Evolutionary conservation across 2,888 invertebrate species (phyloP).

Genomic region (Aelia acuminata): DNA sequence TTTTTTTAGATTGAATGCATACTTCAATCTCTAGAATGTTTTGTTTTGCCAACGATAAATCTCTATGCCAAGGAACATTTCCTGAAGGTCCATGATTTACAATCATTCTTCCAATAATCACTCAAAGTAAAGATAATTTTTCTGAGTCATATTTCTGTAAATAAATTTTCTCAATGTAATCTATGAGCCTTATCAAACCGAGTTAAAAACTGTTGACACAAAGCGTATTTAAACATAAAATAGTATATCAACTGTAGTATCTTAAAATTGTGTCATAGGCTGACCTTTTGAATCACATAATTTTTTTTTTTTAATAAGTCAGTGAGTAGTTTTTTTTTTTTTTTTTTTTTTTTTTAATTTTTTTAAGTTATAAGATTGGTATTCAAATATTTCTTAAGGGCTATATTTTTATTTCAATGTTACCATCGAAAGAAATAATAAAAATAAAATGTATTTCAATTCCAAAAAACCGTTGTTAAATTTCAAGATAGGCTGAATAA

Average conservation of each 20-base stretch:
- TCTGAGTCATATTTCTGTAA: slow-evolving; percentile 25
- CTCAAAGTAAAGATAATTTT: slow-evolving; percentile 10
- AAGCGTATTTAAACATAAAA: neutral
- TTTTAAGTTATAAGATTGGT: neutral
- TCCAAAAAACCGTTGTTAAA: no score
- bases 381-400: neutral
- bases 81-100: neutral
- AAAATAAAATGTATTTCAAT: no score
- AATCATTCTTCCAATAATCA: neutral
- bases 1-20: neutral
- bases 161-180: slow-evolving; percentile 36
- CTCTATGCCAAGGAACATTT: neutral
- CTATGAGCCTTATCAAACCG: neutral
- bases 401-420: neutral
- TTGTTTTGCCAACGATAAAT: neutral
- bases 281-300: neutral
- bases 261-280: slow-evolving; percentile 9
- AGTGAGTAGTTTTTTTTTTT: neutral
- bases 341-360: neutral
- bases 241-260: slow-evolving; percentile 18
- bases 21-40: neutral
- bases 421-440: neutral
- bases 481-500: no score
- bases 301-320: neutral
- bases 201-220: slow-evolving; percentile 41